These are phyloP conservation scores for Porites rus DNA, from an alignment of 92 coral and sea anemone genomes.

Conservation along the genomic window DNA sequence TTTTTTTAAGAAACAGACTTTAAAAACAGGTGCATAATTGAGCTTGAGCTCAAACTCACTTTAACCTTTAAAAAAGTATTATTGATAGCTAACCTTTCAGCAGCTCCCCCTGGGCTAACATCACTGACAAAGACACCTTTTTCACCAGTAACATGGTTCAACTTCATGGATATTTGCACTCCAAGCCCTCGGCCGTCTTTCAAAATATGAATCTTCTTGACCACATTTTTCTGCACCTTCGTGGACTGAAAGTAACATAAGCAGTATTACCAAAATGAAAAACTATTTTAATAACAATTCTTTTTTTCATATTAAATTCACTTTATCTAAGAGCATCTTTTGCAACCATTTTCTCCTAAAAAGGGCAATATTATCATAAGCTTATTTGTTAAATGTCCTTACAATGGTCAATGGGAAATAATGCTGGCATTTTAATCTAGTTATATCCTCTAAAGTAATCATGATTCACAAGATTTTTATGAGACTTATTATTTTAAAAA, in stretches of 20 bases:
- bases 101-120: constrained; percentile 92
- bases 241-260: background rate
- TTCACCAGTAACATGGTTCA: constrained; percentile 63
- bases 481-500: background rate
- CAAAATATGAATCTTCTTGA: constrained; percentile 88
- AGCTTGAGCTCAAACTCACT: too few relatives aligned
- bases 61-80: too few relatives aligned
- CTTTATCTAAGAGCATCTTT: too few relatives aligned
- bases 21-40: too few relatives aligned
- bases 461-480: background rate
- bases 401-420: background rate
- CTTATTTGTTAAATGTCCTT: too few relatives aligned
- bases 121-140: constrained; percentile 86
- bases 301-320: too few relatives aligned
- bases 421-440: constrained; percentile 3
- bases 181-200: constrained; percentile 96
- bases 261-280: background rate
- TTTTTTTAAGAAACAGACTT: too few relatives aligned
- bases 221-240: constrained; percentile 49
- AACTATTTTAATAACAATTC: too few relatives aligned
- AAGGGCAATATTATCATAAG: too few relatives aligned
- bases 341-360: too few relatives aligned
- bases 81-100: constrained; percentile 72
- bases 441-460: background rate
- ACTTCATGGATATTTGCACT: constrained; percentile 78